These are phyloP conservation scores for Misgurnus anguillicaudatus DNA, from an alignment of 2,113 vertebrate species.

Conservation along the genomic window DNA sequence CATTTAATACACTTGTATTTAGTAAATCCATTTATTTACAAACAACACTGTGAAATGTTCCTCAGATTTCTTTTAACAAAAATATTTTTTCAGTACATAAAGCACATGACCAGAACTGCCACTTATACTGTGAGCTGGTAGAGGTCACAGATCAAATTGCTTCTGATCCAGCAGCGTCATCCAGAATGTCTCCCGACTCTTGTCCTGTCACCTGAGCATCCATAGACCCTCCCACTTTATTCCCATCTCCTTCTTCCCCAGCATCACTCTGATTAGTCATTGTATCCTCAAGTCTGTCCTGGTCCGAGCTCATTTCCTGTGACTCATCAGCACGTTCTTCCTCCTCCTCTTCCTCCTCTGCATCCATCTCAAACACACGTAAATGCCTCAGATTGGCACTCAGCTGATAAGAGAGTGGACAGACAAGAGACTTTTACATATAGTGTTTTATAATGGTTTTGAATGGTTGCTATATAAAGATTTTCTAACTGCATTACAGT, in stretches of 20 bases:
- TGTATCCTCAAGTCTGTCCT: slow-evolving; percentile 70
- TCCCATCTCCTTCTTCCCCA: slow-evolving; percentile 47
- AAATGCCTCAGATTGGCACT: slow-evolving; percentile 93
- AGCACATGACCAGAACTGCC: background rate
- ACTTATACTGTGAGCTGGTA: background rate
- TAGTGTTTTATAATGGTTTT: background rate
- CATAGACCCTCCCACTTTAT: slow-evolving; percentile 41
- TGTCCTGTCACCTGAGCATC: slow-evolving; percentile 22
- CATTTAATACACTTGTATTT: background rate
- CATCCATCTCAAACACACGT: slow-evolving; percentile 97
- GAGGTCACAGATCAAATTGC: slow-evolving; percentile 43
- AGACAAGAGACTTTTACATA: background rate
- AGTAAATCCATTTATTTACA: slow-evolving; percentile 31
- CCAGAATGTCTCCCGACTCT: slow-evolving; percentile 61
- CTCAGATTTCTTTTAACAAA: background rate
- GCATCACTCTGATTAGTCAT: slow-evolving; percentile 59
- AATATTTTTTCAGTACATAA: background rate
- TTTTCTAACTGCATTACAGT: background rate
- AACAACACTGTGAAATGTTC: background rate
- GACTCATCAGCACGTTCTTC: slow-evolving; percentile 82
- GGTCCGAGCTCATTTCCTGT: slow-evolving; percentile 74
- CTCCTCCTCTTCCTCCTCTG: slow-evolving; percentile 87
- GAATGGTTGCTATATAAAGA: background rate
- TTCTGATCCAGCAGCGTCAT: slow-evolving; percentile 52
- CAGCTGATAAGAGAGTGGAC: slow-evolving; percentile 71